phyloP scores from a whole-genome alignment of 2,113 vertebrate species.

The Oophaga pumilio region DNA sequence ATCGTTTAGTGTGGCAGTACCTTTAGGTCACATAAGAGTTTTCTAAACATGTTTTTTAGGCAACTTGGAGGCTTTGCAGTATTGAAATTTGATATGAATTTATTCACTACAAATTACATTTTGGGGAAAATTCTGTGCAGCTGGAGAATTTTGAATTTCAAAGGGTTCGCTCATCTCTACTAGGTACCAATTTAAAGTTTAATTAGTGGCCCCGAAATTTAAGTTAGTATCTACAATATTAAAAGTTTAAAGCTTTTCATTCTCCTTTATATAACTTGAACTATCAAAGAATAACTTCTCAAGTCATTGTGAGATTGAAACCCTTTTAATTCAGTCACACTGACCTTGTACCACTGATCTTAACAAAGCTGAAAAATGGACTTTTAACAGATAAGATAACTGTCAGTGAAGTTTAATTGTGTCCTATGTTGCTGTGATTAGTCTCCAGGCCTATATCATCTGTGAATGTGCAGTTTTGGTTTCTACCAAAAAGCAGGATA shows the following conservation, averaged over 20 bases:
- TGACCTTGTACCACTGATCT: conserved; percentile 53
- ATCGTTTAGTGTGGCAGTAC: no score
- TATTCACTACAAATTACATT: no score
- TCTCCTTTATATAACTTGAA: not conserved
- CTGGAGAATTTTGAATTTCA: no score
- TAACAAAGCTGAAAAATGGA: conserved; percentile 59
- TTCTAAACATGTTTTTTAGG: no score
- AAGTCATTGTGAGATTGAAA: conserved; percentile 46
- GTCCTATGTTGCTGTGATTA: conserved; percentile 45
- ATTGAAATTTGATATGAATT: no score
- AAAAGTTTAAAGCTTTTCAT: not conserved
- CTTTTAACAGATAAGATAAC: conserved; percentile 45
- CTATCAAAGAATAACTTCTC: not conserved
- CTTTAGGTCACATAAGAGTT: no score
- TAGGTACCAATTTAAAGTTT: no score
- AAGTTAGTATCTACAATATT: not conserved
- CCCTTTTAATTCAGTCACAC: conserved; percentile 53
- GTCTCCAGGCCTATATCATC: conserved; percentile 55
- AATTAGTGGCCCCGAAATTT: no score
- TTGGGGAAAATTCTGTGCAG: no score
- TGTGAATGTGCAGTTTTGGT: conserved; percentile 54
- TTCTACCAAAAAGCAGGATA: conserved; percentile 53
- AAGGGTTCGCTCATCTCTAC: no score
- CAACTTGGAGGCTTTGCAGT: no score
- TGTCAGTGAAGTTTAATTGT: conserved; percentile 60